phyloP scores from a whole-genome alignment of 2,797 vertebrate genomes.

The Cynopterus sphinx region DNA sequence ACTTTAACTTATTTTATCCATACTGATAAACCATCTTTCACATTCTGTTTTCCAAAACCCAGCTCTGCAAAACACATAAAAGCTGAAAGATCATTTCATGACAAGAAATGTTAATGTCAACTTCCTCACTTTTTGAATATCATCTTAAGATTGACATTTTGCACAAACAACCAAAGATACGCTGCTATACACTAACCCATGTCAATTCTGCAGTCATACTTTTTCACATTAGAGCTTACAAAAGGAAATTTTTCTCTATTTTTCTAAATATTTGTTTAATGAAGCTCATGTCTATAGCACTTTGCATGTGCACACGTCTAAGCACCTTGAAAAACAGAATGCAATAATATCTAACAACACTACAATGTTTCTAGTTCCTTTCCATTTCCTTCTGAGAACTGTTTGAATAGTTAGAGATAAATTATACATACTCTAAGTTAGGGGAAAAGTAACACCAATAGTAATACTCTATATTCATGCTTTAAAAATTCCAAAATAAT shows the following conservation, averaged over 20 bases:
- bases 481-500: not conserved
- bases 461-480: not conserved
- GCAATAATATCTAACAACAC: not conserved
- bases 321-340: not conserved
- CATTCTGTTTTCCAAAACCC: slow-evolving; percentile 36
- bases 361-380: not conserved
- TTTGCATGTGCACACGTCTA: not conserved
- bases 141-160: not conserved
- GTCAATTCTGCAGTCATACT: not conserved
- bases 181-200: not conserved
- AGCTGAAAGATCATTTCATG: not conserved
- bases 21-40: slow-evolving; percentile 8
- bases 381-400: not conserved
- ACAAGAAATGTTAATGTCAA: not conserved
- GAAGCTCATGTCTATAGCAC: not conserved
- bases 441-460: not conserved
- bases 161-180: not conserved
- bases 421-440: not conserved
- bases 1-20: slow-evolving; percentile 22
- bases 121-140: not conserved
- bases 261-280: not conserved
- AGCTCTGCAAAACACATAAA: not conserved
- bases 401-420: not conserved
- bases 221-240: not conserved
- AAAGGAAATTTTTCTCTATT: not conserved